Evolutionary conservation across 2,113 vertebrate species (phyloP), one percentile per base, ranked within the genome.

Genomic region (Amphiprion percula): DNA sequence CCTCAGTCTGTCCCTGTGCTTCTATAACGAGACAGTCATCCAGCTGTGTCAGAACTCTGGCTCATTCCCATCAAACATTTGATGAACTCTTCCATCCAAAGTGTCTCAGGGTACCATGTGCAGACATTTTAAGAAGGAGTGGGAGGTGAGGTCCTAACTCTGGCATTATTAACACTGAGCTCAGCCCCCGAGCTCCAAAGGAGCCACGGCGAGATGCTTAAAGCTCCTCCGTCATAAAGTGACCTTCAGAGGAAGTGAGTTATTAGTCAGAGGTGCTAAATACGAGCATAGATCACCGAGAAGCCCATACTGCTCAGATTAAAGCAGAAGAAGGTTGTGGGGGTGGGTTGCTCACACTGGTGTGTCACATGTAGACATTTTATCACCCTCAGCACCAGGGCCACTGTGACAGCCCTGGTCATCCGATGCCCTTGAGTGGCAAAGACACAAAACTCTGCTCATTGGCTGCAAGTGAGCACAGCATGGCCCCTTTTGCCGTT

Each of bases 361-460:
- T 54, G 21, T 74, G 65, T 80, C 80, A 84, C 82, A 78, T 83
- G 56, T 24, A 74, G 77, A 75, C 0, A 75, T 78, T 83, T 87
- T 73, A 82, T 91, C 83, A 75, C 78, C 65, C 70, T 74, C 67
- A 72, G 70, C 28, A 15, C 23, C 33, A 26, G 9, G 68, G 70
- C 63, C 80, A 68, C 60, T 70, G 49, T 83, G 80, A 88, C 74
- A 71, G 68, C 83, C 69, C 70, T 46, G 50, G 77, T 84, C 84
- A 89, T 82, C 80, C 83, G 77, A 88, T 80, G 88, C 72, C 91
- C 88, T 90, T 90, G 88, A 90, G 79, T 87, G 65, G 47, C 26
- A 56, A 74, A 53, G 68, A 74, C 63, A 82, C 50, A 63, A 68
- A 81, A 59, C 79, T 67, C 55, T 63, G n/a, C 80, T 80, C 63